A percentile compares a stretch with the other conserved stretches of the same genome.
Conservation (phyloP, 1,140 invertebrate genomes). For the Venturia canescens region DNA sequence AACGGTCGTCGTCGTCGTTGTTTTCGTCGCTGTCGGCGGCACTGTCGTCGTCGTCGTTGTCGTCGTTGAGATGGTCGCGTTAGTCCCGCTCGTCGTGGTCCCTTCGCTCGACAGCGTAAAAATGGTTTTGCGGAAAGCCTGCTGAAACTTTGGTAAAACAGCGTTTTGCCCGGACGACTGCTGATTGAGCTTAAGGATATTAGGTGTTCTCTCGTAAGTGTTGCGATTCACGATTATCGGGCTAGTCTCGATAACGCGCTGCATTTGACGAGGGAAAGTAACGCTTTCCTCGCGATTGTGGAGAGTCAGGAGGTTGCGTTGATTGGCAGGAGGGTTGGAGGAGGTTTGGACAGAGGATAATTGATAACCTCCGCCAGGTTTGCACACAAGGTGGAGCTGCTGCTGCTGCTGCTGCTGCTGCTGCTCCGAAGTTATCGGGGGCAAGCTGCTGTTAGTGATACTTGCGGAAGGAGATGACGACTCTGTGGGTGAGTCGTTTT, state of each 20-base stretch:
- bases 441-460: slow-evolving; percentile 25
- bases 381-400: slow-evolving; percentile 67
- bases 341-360: slow-evolving; percentile 62
- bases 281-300: slow-evolving; percentile 68
- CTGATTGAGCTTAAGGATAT: slow-evolving; percentile 58
- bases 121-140: slow-evolving; percentile 85
- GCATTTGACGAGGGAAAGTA: slow-evolving; percentile 61
- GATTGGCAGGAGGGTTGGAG: slow-evolving; percentile 60
- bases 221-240: slow-evolving; percentile 55
- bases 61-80: slow-evolving; percentile 45
- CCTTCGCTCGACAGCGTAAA: slow-evolving; percentile 68
- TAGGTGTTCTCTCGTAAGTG: slow-evolving; percentile 61
- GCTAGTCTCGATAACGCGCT: slow-evolving; percentile 41
- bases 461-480: slow-evolving; percentile 64
- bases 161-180: slow-evolving; percentile 75
- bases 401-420: slow-evolving; percentile 69
- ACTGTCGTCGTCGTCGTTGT: not conserved
- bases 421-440: slow-evolving; percentile 65
- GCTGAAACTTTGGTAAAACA: slow-evolving; percentile 86
- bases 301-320: slow-evolving; percentile 66
- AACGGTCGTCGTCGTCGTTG: slow-evolving; percentile 56
- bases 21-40: not conserved
- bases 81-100: not conserved
- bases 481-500: slow-evolving; percentile 69
- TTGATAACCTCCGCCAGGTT: slow-evolving; percentile 72